Conservation (phyloP, 2,113 vertebrate genomes). For the Hiodon alosoides region DNA sequence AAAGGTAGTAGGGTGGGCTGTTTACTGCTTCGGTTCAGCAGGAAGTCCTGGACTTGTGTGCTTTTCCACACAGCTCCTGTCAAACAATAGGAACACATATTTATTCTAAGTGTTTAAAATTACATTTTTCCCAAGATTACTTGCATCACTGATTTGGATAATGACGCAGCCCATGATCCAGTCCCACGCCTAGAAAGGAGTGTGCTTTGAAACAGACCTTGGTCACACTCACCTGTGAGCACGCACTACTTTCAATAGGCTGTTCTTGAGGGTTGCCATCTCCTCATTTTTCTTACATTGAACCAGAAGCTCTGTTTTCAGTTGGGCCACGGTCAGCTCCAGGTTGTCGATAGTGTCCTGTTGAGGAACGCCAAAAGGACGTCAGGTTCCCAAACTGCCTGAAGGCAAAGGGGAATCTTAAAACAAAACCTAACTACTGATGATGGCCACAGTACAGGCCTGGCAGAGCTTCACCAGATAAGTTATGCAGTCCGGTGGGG, state of each 20-base stretch:
- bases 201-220: neutral
- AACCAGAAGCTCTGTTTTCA: conserved; percentile 67
- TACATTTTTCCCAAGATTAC: neutral
- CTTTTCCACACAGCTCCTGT: too few species aligned
- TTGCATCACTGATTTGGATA: neutral
- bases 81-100: too few species aligned
- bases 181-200: neutral
- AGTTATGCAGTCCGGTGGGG: too few species aligned
- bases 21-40: too few species aligned
- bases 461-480: too few species aligned
- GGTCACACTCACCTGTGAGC: conserved; percentile 70
- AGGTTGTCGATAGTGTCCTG: conserved; percentile 76
- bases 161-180: neutral
- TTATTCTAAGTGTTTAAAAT: too few species aligned
- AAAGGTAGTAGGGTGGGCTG: too few species aligned
- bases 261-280: conserved; percentile 65
- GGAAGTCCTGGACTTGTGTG: too few species aligned
- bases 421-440: neutral
- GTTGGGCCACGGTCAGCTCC: conserved; percentile 65
- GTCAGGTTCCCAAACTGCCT: neutral
- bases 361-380: neutral
- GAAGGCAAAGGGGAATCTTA: neutral
- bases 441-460: neutral
- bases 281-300: conserved; percentile 71
- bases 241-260: conserved; percentile 68